phyloP scores from a whole-genome alignment of 2,797 vertebrate genomes.

The Lepilemur ruficaudatus region DNA sequence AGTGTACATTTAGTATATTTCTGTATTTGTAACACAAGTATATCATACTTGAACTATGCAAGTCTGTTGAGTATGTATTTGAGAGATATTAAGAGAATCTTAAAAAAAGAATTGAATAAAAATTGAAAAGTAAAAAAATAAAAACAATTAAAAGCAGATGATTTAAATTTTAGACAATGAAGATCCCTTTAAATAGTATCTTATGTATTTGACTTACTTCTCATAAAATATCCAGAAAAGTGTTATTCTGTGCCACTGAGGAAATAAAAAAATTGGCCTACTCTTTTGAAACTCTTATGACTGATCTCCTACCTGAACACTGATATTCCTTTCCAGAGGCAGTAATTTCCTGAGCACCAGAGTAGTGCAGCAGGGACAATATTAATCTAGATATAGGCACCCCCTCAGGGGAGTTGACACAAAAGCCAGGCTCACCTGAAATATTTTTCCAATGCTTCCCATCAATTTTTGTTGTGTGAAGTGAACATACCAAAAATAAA shows the following conservation, averaged over 20 bases:
- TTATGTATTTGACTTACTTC: not conserved
- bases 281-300: not conserved
- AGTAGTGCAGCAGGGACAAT: not conserved
- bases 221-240: not conserved
- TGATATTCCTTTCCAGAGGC: not conserved
- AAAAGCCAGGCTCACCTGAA: not conserved
- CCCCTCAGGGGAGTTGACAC: not conserved
- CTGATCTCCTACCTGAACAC: not conserved
- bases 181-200: not conserved
- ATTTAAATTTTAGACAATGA: not conserved
- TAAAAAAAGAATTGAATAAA: not conserved
- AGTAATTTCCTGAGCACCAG: not conserved
- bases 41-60: not conserved
- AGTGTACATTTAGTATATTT: not conserved
- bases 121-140: not conserved
- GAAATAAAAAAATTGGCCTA: not conserved
- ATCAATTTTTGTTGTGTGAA: not conserved
- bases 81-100: not conserved
- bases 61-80: not conserved
- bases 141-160: not conserved
- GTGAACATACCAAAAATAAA: not conserved
- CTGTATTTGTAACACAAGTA: not conserved
- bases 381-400: not conserved
- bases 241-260: not conserved
- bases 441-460: accelerated